phyloP scores from a whole-genome alignment of 1,140 invertebrate genomes.

The Hetaerina americana region DNA sequence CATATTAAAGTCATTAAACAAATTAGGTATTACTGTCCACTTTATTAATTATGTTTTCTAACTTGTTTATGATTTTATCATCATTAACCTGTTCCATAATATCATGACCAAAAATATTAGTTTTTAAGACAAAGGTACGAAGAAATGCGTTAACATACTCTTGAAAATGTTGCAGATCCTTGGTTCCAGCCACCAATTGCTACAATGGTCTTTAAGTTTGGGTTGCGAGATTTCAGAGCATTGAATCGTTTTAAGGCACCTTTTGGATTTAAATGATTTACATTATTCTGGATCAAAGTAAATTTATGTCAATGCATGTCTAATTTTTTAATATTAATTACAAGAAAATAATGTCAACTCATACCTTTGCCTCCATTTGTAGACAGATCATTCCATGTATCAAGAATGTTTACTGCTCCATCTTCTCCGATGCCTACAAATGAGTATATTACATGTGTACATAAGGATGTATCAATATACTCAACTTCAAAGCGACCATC shows the following conservation, averaged over 20 bases:
- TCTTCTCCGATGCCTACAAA: conserved; percentile 44
- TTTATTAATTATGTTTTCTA: too few species aligned
- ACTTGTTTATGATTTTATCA: too few species aligned
- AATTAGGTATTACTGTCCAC: too few species aligned
- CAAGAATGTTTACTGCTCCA: conserved; percentile 38
- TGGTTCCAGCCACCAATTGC: conserved; percentile 66
- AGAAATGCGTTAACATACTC: conserved; percentile 3
- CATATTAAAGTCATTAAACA: too few species aligned
- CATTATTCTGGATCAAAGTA: too few species aligned
- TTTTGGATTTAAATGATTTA: not conserved
- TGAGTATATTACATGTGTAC: conserved; percentile 59
- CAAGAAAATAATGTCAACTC: too few species aligned
- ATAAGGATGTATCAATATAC: conserved; percentile 51
- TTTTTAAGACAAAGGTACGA: too few species aligned
- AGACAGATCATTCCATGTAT: conserved; percentile 46
- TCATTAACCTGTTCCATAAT: too few species aligned
- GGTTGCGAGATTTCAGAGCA: conserved; percentile 40
- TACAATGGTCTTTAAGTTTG: conserved; percentile 47
- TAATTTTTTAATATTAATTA: too few species aligned
- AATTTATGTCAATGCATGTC: too few species aligned
- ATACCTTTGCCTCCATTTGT: conserved; percentile 28
- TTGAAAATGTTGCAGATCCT: conserved; percentile 45
- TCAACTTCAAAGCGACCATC: conserved; percentile 48
- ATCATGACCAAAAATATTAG: too few species aligned
- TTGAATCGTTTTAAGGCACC: conserved; percentile 33